Evolutionary conservation across 2,888 invertebrate species (phyloP).

Genomic region (Hirtodrosophila trivittata): DNA sequence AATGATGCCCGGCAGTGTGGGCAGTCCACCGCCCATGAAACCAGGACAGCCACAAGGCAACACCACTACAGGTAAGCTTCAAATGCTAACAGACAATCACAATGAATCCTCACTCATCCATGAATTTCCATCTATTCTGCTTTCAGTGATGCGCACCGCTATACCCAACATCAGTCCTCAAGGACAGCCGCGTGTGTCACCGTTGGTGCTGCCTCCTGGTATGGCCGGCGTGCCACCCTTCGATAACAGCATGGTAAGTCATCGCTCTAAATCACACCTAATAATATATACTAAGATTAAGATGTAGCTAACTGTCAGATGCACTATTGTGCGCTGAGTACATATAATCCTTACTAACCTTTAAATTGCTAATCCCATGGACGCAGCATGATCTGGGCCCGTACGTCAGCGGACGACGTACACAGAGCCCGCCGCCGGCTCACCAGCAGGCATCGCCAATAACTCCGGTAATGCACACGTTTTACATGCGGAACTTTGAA

Average conservation of each 20-base stretch:
- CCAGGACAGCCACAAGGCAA: constrained; percentile 68
- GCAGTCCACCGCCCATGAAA: constrained; percentile 85
- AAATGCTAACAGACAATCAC: neutral
- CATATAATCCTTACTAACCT: constrained; percentile 28
- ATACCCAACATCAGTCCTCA: constrained; percentile 87
- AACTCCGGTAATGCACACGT: constrained; percentile 86
- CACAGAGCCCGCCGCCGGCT: constrained; percentile 92
- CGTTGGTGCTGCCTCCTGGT: constrained; percentile 85
- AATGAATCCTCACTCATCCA: neutral
- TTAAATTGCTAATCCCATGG: constrained; percentile 60
- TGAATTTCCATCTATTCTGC: neutral
- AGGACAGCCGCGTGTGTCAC: constrained; percentile 85
- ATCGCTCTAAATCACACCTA: neutral
- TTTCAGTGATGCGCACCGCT: constrained; percentile 84
- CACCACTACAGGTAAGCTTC: constrained; percentile 83
- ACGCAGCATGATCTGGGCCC: constrained; percentile 86
- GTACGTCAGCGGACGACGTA: constrained; percentile 82
- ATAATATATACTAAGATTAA: neutral
- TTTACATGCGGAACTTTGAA: constrained; percentile 73
- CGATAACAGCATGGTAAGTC: constrained; percentile 89
- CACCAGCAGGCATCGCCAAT: constrained; percentile 91
- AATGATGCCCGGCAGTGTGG: constrained; percentile 84
- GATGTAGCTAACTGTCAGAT: constrained; percentile 9
- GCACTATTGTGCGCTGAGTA: neutral
- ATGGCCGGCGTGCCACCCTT: constrained; percentile 86